These are phyloP conservation scores for Parasteatoda lunata DNA, from an alignment of 2,888 invertebrate species.

Conservation along the genomic window DNA sequence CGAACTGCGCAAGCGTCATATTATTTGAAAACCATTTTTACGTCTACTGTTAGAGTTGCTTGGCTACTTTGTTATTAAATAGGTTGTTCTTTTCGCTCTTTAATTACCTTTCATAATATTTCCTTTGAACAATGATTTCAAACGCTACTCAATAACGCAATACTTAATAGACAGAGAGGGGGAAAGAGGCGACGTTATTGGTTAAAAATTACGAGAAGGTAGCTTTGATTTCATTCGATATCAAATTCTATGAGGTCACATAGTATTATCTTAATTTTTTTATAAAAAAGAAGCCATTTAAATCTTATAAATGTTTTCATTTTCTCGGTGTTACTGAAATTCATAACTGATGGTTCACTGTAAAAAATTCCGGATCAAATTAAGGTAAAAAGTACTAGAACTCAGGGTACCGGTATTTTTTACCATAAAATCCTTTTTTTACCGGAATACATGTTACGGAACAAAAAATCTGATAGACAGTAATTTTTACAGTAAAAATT, in stretches of 20 bases:
- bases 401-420: no score
- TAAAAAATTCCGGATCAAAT: no score
- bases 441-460: no score
- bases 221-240: not conserved
- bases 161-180: not conserved
- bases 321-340: no score
- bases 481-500: no score
- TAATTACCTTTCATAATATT: not conserved
- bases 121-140: not conserved
- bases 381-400: no score
- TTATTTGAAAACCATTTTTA: not conserved
- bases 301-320: no score
- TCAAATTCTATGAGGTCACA: not conserved
- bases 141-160: not conserved
- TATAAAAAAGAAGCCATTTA: no score
- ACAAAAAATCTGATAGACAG: no score
- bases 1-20: slow-evolving; percentile 1
- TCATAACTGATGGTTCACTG: no score
- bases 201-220: not conserved
- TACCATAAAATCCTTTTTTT: no score
- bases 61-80: slow-evolving; percentile 21
- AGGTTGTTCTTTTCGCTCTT: not conserved
- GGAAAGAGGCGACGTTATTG: not conserved
- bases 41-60: slow-evolving; percentile 14
- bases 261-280: not conserved